Conservation (phyloP, 2,113 vertebrate species). For the Poecilia latipinna region DNA sequence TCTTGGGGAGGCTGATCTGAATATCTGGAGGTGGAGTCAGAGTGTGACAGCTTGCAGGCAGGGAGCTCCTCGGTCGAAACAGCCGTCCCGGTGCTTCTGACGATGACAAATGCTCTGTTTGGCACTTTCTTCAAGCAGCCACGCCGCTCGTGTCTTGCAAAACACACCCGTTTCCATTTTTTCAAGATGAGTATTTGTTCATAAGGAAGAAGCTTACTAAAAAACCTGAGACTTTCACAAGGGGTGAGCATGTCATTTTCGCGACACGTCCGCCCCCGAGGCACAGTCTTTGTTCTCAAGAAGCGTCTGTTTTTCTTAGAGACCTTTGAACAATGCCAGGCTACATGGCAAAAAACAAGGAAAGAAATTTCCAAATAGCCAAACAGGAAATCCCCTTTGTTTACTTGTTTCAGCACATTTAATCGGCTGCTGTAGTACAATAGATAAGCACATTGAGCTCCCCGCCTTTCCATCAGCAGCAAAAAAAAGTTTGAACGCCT, state of each 20-base stretch:
- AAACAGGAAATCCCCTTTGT: conserved; percentile 59
- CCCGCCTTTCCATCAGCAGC: neutral
- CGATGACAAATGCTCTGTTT: conserved; percentile 28
- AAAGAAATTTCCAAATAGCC: conserved; percentile 32
- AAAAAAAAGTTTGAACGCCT: neutral
- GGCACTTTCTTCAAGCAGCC: conserved; percentile 23
- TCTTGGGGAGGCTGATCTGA: conserved; percentile 43
- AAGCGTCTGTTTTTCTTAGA: conserved; percentile 19
- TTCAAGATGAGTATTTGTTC: neutral
- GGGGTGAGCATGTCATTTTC: rapidly evolving
- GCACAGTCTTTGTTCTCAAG: conserved; percentile 26
- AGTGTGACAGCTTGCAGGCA: conserved; percentile 42
- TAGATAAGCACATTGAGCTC: conserved; percentile 12
- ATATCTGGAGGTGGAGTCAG: conserved; percentile 67
- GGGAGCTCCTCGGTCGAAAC: conserved; percentile 44
- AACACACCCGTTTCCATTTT: neutral
- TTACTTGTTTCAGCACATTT: conserved; percentile 49
- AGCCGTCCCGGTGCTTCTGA: conserved; percentile 42
- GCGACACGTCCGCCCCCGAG: neutral
- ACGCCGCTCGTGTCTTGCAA: neutral
- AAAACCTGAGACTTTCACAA: neutral
- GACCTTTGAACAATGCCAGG: conserved; percentile 45
- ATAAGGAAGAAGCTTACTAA: neutral
- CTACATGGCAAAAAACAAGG: conserved; percentile 53
- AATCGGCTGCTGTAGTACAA: conserved; percentile 10